A percentile compares a stretch with the other conserved stretches of the same genome.
phyloP scores from a whole-genome alignment of 2,888 invertebrate genomes.

The Ophioninae sp. region DNA sequence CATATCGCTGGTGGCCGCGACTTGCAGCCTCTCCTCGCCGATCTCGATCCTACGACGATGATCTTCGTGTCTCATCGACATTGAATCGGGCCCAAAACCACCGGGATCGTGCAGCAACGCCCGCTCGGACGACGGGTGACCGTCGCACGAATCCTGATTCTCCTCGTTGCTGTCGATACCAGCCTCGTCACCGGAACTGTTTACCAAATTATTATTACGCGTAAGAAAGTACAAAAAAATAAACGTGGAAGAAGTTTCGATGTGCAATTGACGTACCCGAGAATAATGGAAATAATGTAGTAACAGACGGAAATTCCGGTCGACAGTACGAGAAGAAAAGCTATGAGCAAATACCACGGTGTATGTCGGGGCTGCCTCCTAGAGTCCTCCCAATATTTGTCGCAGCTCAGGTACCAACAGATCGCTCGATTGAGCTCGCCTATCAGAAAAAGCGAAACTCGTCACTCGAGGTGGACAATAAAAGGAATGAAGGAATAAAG shows the following conservation, averaged over 20 bases:
- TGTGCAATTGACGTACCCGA: slow-evolving; percentile 85
- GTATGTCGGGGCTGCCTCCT: slow-evolving; percentile 89
- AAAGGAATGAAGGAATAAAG: no score
- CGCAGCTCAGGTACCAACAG: slow-evolving; percentile 96
- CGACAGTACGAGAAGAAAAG: slow-evolving; percentile 90
- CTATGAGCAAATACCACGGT: slow-evolving; percentile 90
- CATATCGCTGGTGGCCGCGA: slow-evolving; percentile 72
- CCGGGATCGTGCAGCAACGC: slow-evolving; percentile 71
- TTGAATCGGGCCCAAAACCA: slow-evolving; percentile 15
- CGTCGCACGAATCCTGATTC: slow-evolving; percentile 70
- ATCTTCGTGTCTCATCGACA: slow-evolving; percentile 65
- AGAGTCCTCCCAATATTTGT: slow-evolving; percentile 94
- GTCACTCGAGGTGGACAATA: not conserved
- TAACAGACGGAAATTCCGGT: slow-evolving; percentile 94
- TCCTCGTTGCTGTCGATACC: slow-evolving; percentile 83
- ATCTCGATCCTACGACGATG: slow-evolving; percentile 72
- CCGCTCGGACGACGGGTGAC: slow-evolving; percentile 44
- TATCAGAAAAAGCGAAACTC: slow-evolving; percentile 75
- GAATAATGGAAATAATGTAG: slow-evolving; percentile 95
- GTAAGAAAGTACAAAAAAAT: not conserved
- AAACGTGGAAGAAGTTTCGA: not conserved
- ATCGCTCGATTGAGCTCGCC: slow-evolving; percentile 94
- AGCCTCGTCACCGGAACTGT: slow-evolving; percentile 87
- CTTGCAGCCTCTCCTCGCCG: slow-evolving; percentile 68
- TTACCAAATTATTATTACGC: not conserved